Evolutionary conservation across 2,113 vertebrate species (phyloP), one percentile per base, ranked within the genome.

Genomic region (Podarcis muralis): DNA sequence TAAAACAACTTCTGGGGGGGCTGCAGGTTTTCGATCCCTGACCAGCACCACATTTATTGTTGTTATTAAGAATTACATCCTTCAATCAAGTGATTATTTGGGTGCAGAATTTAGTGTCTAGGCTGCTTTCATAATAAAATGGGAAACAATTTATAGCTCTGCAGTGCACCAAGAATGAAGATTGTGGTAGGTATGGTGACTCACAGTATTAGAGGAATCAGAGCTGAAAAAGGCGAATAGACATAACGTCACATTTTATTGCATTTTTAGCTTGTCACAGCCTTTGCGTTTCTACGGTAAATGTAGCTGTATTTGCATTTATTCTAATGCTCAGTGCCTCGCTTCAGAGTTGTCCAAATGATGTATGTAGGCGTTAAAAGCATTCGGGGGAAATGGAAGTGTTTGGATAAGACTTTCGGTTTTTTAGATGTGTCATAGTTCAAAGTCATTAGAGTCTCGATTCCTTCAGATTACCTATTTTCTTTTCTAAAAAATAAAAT

Each of bases 401-500:
- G 59, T 88, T 72, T 88, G 77, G 89, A 88, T 30, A 88, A 81
- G 90, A 87, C 37, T 81, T 88, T 83, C 20, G 37, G 30, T 83
- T 94, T 93, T 53, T 89, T 85, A 87, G 79, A 23, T 91, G 15
- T 89, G 82, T 89, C 1, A 6, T 91, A 77, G 89, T 93, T 96
- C 81, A 87, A 78, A 90, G 32, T 91, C 59, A 89, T 90, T 86
- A 92, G 62, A 48, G 1, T 66, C 84, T 81, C 3, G 75, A 77
- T 89, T 93, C 81, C 72, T 71, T 72, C 32, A 88, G 57, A 76
- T 76, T 88, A 69, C 71, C 53, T 83, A 83, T 88, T 75, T 82
- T 75, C 53, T 82, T 75, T 72, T 65, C 48, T 65, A 27, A 90
- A 59, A 32, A 59, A 11, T 66, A n/a, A 90, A 57, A 23, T 4